Percentiles rank a stretch among this genome's conserved stretches.
Evolutionary conservation across 2,113 vertebrate species (phyloP).

Genomic region (Nicator chloris): DNA sequence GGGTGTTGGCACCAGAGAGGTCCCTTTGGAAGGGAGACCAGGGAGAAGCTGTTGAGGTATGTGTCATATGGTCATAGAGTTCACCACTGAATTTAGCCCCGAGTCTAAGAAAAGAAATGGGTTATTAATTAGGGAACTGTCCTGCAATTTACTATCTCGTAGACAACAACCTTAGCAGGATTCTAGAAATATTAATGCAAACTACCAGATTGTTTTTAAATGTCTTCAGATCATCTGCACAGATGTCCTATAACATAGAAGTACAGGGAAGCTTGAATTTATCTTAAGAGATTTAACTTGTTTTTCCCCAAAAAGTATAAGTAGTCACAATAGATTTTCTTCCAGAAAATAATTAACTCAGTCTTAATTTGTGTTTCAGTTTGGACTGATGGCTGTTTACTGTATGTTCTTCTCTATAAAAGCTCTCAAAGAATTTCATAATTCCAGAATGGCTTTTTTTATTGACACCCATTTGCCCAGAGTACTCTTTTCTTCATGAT

Average conservation of each 20-base stretch:
- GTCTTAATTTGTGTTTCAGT: background rate
- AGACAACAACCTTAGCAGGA: background rate
- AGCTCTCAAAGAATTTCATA: background rate
- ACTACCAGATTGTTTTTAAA: background rate
- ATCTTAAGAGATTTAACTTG: background rate
- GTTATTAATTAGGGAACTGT: background rate
- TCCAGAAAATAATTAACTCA: background rate
- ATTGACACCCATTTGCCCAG: background rate
- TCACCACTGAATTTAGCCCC: background rate
- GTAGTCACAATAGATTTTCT: background rate
- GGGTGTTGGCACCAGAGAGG: background rate
- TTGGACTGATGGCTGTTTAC: background rate
- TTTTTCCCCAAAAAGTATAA: background rate
- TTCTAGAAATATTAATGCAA: background rate
- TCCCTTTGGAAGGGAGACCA: background rate
- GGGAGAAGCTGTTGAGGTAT: background rate
- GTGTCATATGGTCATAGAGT: background rate
- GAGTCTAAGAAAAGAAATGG: background rate
- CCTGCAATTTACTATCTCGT: background rate
- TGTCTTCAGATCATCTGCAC: background rate
- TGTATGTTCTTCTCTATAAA: background rate
- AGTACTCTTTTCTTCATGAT: background rate
- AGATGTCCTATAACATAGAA: background rate
- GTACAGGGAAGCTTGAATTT: background rate
- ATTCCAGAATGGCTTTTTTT: background rate